Percentiles rank a stretch among this genome's conserved stretches.
phyloP scores from a whole-genome alignment of 2,113 vertebrate genomes.

The Solea senegalensis region DNA sequence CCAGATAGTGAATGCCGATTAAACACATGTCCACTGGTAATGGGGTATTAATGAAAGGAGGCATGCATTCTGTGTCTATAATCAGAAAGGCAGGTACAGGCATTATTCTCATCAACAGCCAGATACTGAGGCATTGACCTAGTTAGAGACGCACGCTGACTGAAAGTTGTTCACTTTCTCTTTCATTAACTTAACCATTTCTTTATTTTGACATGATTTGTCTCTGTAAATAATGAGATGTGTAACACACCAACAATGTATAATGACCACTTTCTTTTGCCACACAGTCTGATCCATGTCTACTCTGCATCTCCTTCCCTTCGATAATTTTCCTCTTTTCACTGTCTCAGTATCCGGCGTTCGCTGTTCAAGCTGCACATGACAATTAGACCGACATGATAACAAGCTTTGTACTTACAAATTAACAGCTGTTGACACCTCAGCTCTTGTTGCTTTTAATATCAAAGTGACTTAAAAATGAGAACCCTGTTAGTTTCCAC shows the following conservation, averaged over 20 bases:
- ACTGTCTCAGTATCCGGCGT: constrained; percentile 6
- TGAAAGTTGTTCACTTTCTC: neutral
- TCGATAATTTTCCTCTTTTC: constrained; percentile 8
- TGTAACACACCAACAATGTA: neutral
- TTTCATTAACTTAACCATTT: neutral
- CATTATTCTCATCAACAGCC: no score
- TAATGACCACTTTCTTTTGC: neutral
- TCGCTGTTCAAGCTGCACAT: constrained; percentile 24
- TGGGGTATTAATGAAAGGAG: no score
- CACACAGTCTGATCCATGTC: neutral
- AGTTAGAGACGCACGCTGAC: no score
- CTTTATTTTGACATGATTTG: neutral
- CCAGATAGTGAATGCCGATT: no score
- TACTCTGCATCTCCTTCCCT: constrained; percentile 8
- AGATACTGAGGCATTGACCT: no score
- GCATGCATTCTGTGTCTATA: no score
- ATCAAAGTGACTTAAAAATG: constrained; percentile 11
- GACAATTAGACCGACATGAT: constrained; percentile 40
- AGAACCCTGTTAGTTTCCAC: constrained; percentile 23
- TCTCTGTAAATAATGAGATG: neutral
- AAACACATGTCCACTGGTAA: no score
- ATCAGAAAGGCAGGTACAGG: no score
- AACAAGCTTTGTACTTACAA: constrained; percentile 33
- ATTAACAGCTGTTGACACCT: constrained; percentile 38
- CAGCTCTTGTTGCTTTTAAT: constrained; percentile 19